Evolutionary conservation across 1,140 invertebrate species (phyloP), one percentile per base, ranked within the genome.

Genomic region (Drosophila pectinifera): DNA sequence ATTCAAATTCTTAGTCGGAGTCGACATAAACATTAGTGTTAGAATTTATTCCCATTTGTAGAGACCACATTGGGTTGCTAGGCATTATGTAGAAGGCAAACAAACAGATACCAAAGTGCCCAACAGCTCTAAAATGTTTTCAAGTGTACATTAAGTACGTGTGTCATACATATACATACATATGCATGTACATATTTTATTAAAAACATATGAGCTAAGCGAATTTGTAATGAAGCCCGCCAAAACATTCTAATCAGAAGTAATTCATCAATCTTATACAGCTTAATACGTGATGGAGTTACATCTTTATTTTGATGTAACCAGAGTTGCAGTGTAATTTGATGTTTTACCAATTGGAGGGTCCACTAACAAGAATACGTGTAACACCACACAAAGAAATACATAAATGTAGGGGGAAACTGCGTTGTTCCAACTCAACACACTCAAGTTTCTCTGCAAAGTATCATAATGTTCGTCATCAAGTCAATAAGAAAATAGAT

Each of bases 31-130:
- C n/a, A 38, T n/a, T 14, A 6, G 18, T 49, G 5, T 14, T 18
- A 13, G 13, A 20, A 14, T 20, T 34, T 5, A 20, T 10, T 36
- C 7, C 8, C 14, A 36, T 26, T 20, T 59, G 26, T 34, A 10
- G 24, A 22, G 13, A 57, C 5, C 20, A 38, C 10, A 18, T 36
- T 7, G 28, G 31, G 63, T 65, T 65, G 57, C 63, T 65, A 65
- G 58, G 63, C 58, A 63, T 38, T 65, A 39, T 36, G 11, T n/a
- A n/a, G 10, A 31, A 36, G 42, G 26, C 42, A 67, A 31, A 59
- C 36, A 58, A 41, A 48, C 11, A 22, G 10, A 58, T 39, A 62
- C 13, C 53, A 31, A 31, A 3, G 28, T 31, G 28, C 2, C 28
- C 28, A 13, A 58, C 18, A 13, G 16, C 10, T 13, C 5, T 4